These are phyloP conservation scores for Micrasema minimum DNA, from an alignment of 1,140 invertebrate genomes.

Conservation along the genomic window DNA sequence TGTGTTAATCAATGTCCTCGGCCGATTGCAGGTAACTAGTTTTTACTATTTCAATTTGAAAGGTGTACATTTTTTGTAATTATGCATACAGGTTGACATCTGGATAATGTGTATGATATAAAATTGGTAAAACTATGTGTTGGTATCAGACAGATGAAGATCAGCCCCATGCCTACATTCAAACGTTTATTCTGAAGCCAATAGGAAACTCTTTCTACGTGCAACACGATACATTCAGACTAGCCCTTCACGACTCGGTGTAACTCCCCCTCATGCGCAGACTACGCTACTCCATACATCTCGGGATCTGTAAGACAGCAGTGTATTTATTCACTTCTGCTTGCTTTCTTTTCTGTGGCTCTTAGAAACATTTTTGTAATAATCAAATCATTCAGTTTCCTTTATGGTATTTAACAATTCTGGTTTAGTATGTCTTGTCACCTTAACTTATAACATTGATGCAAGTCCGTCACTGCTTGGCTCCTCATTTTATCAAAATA, in stretches of 20 bases:
- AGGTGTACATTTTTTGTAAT: no score
- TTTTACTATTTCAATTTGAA: background rate
- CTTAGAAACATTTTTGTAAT: constrained; percentile 3
- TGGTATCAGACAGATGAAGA: constrained; percentile 87
- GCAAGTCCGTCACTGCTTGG: no score
- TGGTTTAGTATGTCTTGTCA: no score
- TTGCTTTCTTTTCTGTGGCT: constrained; percentile 35
- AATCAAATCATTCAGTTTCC: background rate
- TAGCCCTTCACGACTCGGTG: constrained; percentile 81
- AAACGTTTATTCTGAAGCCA: constrained; percentile 91
- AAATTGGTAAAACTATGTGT: constrained; percentile 47
- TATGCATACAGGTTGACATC: no score
- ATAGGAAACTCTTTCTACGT: constrained; percentile 88
- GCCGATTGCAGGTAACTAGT: constrained; percentile 88
- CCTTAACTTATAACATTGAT: no score
- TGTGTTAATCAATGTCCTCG: constrained; percentile 91
- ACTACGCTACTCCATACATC: constrained; percentile 21
- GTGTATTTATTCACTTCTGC: constrained; percentile 33
- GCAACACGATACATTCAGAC: constrained; percentile 91
- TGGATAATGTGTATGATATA: background rate
- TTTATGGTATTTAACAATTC: no score
- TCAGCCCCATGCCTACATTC: constrained; percentile 89
- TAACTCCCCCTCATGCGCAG: constrained; percentile 9
- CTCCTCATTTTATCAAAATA: no score
- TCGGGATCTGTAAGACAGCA: constrained; percentile 41